Evolutionary conservation across 2,113 vertebrate genomes (phyloP), one percentile per base, ranked within the genome.

Genomic region (Oriolus oriolus): DNA sequence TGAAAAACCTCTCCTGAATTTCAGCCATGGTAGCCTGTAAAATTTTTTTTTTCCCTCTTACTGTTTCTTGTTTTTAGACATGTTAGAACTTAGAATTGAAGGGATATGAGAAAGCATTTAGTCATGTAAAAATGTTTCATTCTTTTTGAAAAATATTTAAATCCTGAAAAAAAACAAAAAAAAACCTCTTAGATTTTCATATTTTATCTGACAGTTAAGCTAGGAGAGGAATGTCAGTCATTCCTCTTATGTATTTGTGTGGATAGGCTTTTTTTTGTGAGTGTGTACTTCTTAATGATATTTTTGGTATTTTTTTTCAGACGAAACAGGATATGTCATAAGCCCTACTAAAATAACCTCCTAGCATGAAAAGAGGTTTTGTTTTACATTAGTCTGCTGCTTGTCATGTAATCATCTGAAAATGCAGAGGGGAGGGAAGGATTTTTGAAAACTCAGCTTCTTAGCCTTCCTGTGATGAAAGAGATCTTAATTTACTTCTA

Each of bases 341-440:
- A 87, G 23, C 54, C 18, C n/a, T 68, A 53, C 49, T 90, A 53
- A 93, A 90, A 94, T 92, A 83, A 84, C 45, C n/a, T 86, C 9
- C 45, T 86, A 69, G 31, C 37, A 54, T 70, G 63, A 86, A 70
- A 90, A 94, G 61, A 90, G 6, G 18, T 76, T 94, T 87, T 76
- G 30, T 75, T 93, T 84, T 83, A 91, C 61, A 53, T 91, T 85
- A 82, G 65, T 61, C 61, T 87, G 57, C 82, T 93, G 42, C 59
- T 93, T 95, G 28, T 91, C 87, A 27, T 87, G 26, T 83, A 90
- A 71, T 88, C 37, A 79, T 63, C 59, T 80, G 37, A 92, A 95
- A 95, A 90, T 6, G 50, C 39, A 71, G 57, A 49, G 49, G 9
- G 21, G 35, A 89, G 50, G 45, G 23, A 87, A 75, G 26, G 33